These are phyloP conservation scores for Gallirallus australis DNA, from an alignment of 2,797 vertebrate genomes.

Conservation along the genomic window DNA sequence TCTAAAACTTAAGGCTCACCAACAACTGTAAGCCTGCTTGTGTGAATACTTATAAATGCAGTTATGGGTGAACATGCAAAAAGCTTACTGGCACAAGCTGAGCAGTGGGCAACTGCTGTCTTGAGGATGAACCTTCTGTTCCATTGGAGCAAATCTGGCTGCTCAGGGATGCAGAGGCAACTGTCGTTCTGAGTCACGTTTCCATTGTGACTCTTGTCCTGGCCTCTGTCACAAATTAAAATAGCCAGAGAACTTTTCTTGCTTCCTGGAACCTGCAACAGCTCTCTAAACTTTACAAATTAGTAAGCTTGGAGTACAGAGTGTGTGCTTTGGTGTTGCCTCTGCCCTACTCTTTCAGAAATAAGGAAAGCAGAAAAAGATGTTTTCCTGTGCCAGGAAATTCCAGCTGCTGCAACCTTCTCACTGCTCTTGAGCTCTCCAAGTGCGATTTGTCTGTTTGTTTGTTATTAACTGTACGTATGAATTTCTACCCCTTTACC, in stretches of 20 bases:
- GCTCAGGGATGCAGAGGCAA: background rate
- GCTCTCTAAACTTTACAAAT: background rate
- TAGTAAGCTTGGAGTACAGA: background rate
- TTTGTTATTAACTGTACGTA: background rate
- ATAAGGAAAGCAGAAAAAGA: background rate
- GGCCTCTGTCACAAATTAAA: background rate
- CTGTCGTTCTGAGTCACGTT: background rate
- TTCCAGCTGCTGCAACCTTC: background rate
- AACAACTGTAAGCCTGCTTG: background rate
- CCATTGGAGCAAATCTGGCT: background rate
- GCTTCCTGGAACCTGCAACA: background rate
- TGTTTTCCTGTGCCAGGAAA: background rate
- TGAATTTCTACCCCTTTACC: background rate
- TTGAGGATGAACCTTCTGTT: background rate
- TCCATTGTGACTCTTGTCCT: background rate
- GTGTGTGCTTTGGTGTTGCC: background rate
- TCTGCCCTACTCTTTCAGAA: constrained; percentile 4
- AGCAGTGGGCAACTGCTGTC: background rate
- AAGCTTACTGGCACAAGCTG: background rate
- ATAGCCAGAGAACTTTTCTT: background rate
- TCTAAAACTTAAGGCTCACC: background rate
- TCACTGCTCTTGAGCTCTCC: background rate
- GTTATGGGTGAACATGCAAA: background rate
- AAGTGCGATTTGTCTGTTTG: background rate
- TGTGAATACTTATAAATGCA: background rate